Evolutionary conservation across 2,888 invertebrate species (phyloP).

Genomic region (Drosophila helvetica): DNA sequence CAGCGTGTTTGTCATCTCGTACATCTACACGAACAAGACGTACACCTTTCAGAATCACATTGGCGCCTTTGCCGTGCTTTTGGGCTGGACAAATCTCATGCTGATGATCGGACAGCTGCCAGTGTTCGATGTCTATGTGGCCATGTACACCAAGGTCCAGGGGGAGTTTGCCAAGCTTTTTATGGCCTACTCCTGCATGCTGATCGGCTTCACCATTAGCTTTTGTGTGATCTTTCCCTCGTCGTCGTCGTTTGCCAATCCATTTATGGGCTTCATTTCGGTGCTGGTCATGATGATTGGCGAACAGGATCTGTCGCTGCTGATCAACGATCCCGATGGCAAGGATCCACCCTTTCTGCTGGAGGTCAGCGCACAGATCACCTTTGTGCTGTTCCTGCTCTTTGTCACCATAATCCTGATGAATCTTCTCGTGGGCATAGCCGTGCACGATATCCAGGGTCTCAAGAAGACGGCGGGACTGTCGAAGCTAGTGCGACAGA

Average conservation of each 20-base stretch:
- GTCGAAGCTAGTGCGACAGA: constrained; percentile 92
- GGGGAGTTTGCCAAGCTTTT: constrained; percentile 94
- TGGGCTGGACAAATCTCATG: constrained; percentile 96
- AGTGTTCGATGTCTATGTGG: constrained; percentile 94
- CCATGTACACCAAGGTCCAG: constrained; percentile 95
- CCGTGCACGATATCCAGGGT: constrained; percentile 94
- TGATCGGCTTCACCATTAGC: constrained; percentile 94
- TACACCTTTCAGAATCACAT: constrained; percentile 95
- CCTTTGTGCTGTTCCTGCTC: constrained; percentile 91
- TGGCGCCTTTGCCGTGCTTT: constrained; percentile 92
- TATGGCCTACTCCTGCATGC: constrained; percentile 92
- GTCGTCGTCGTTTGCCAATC: constrained; percentile 92
- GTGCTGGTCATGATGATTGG: constrained; percentile 96
- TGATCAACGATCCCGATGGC: constrained; percentile 90
- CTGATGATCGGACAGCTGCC: constrained; percentile 95
- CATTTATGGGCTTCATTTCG: constrained; percentile 92
- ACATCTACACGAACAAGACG: constrained; percentile 90
- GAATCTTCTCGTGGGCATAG: constrained; percentile 94
- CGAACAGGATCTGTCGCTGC: constrained; percentile 90
- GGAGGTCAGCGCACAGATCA: constrained; percentile 92
- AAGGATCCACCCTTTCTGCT: constrained; percentile 90
- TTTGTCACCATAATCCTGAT: constrained; percentile 94
- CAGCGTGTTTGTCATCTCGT: constrained; percentile 93
- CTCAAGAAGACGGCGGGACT: constrained; percentile 93
- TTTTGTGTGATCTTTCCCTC: constrained; percentile 95